Evolutionary conservation across 2,113 vertebrate genomes (phyloP).

Genomic region (Columba livia): DNA sequence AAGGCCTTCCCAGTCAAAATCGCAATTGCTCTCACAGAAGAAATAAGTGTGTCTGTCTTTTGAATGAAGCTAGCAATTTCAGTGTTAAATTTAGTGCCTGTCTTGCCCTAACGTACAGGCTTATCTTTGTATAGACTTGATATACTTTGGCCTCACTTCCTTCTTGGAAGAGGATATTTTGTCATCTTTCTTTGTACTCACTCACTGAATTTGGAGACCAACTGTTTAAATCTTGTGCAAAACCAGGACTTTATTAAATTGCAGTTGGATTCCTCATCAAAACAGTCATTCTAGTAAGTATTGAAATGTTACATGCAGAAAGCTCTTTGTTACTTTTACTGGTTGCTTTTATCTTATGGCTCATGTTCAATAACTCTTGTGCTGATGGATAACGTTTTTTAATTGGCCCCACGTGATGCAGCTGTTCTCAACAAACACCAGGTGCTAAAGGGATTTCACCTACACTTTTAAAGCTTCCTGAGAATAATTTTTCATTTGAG

Average conservation of each 20-base stretch:
- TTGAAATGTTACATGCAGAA: not conserved
- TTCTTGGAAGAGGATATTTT: not conserved
- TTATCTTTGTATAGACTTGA: not conserved
- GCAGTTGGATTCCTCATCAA: not conserved
- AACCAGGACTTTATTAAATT: not conserved
- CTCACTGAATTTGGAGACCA: not conserved
- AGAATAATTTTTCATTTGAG: not conserved
- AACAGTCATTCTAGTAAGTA: not conserved
- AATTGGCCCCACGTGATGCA: not conserved
- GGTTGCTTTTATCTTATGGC: not conserved
- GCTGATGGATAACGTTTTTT: not conserved
- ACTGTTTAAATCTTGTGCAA: not conserved
- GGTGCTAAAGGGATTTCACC: not conserved
- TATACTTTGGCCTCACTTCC: not conserved
- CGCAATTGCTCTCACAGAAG: fast-evolving
- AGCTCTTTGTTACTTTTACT: not conserved
- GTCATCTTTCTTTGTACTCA: not conserved
- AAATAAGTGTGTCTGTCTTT: not conserved
- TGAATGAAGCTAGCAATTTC: not conserved
- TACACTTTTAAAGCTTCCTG: not conserved
- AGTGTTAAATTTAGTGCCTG: not conserved
- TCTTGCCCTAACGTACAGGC: not conserved
- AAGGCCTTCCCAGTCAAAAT: not conserved
- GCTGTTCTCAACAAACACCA: not conserved
- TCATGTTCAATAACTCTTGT: not conserved